phyloP scores from a whole-genome alignment of 2,888 invertebrate species.

The Meandrusa payeni region DNA sequence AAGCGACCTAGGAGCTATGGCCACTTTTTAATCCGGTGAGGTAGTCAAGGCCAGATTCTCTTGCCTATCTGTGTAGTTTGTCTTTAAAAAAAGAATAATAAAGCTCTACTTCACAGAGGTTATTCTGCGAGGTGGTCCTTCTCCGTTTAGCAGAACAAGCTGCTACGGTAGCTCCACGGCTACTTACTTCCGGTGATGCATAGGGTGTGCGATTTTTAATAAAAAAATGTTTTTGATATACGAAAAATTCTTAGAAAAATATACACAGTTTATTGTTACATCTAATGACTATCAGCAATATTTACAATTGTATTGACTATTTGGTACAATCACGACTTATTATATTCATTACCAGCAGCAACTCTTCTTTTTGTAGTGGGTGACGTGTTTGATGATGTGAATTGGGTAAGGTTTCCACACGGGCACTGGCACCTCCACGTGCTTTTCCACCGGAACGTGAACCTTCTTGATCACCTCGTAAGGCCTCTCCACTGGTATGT shows the following conservation, averaged over 20 bases:
- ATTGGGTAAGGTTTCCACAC: conserved; percentile 73
- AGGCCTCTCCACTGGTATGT: conserved; percentile 64
- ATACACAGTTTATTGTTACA: conserved; percentile 41
- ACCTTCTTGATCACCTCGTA: conserved; percentile 72
- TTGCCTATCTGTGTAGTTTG: too few relatives aligned
- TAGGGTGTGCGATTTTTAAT: too few relatives aligned
- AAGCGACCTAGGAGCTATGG: too few relatives aligned
- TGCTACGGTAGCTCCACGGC: too few relatives aligned
- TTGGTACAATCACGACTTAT: conserved; percentile 65
- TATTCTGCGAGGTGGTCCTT: too few relatives aligned
- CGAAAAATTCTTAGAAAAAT: conserved; percentile 34
- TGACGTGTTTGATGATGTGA: conserved; percentile 74
- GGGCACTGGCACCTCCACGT: conserved; percentile 65
- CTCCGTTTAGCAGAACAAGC: too few relatives aligned
- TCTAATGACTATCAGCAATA: conserved; percentile 71
- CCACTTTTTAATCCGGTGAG: too few relatives aligned
- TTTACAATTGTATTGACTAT: conserved; percentile 74
- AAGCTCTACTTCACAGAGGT: too few relatives aligned
- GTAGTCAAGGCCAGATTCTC: too few relatives aligned
- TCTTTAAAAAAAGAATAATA: too few relatives aligned
- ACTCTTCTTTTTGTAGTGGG: conserved; percentile 73
- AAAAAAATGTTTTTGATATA: too few relatives aligned
- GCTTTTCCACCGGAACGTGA: conserved; percentile 65
- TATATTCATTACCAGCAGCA: conserved; percentile 60
- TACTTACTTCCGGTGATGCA: too few relatives aligned